A percentile compares a stretch with the other conserved stretches of the same genome.
Evolutionary conservation across 2,888 invertebrate species (phyloP).

Genomic region (Eristalis arbustorum): DNA sequence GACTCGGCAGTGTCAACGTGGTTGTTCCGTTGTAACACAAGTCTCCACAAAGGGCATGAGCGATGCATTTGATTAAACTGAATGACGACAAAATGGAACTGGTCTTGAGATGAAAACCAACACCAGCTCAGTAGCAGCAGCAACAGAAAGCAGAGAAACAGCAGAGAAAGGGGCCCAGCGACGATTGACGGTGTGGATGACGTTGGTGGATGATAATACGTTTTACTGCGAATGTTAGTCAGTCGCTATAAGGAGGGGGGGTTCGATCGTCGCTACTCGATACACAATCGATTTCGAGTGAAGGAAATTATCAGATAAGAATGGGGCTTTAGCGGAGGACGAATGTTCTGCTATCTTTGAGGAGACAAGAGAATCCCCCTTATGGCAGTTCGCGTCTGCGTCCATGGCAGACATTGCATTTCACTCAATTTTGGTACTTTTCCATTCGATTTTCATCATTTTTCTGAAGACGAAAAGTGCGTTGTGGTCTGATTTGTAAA

Average conservation of each 20-base stretch:
- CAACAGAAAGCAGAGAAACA: not conserved
- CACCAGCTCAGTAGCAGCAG: not conserved
- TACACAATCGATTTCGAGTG: not conserved
- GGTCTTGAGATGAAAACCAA: slow-evolving; percentile 43
- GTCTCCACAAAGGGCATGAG: slow-evolving; percentile 59
- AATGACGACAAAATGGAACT: slow-evolving; percentile 11
- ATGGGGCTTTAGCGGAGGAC: not conserved
- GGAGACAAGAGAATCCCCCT: not conserved
- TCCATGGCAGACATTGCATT: too few relatives aligned
- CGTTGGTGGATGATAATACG: not conserved
- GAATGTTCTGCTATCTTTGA: not conserved
- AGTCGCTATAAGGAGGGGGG: not conserved
- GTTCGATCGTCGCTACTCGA: not conserved
- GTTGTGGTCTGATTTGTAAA: not conserved
- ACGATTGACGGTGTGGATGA: slow-evolving; percentile 1
- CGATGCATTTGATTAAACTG: slow-evolving; percentile 7
- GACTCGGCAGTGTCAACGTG: slow-evolving; percentile 27
- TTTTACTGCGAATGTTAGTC: not conserved
- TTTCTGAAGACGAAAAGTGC: not conserved
- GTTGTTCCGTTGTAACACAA: not conserved
- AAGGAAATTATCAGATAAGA: not conserved
- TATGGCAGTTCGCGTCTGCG: too few relatives aligned
- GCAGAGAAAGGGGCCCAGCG: not conserved
- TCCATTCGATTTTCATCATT: too few relatives aligned
- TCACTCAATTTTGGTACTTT: too few relatives aligned